A percentile compares a stretch with the other conserved stretches of the same genome.
phyloP scores from a whole-genome alignment of 2,888 invertebrate genomes.

The Lasioglossum calceatum region DNA sequence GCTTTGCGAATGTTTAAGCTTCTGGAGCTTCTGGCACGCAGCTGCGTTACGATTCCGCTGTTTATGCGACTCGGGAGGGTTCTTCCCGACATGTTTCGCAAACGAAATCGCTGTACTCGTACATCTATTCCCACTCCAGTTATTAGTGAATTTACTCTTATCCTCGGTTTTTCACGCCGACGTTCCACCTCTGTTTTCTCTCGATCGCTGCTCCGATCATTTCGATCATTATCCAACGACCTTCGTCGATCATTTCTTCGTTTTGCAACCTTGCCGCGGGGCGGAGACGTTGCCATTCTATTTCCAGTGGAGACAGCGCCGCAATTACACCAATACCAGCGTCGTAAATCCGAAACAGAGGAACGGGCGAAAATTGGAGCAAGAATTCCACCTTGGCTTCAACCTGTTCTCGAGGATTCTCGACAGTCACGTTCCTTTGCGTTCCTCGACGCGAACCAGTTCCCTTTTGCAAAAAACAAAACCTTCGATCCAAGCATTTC shows the following conservation, averaged over 20 bases:
- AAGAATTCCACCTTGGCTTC: slow-evolving; percentile 31
- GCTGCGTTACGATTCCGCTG: slow-evolving; percentile 39
- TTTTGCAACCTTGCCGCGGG: slow-evolving; percentile 42
- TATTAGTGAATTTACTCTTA: not conserved
- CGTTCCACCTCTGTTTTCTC: slow-evolving; percentile 36
- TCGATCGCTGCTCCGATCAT: not conserved
- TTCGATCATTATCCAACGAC: slow-evolving; percentile 51
- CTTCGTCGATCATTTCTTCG: slow-evolving; percentile 39
- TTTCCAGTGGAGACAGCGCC: slow-evolving; percentile 2
- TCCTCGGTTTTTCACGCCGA: not conserved
- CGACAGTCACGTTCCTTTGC: slow-evolving; percentile 1
- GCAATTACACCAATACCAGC: not conserved
- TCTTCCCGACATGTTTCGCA: slow-evolving; percentile 33
- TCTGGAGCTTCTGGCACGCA: slow-evolving; percentile 59
- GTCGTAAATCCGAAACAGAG: not conserved
- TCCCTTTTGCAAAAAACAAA: not conserved
- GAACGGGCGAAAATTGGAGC: slow-evolving; percentile 38
- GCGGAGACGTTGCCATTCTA: slow-evolving; percentile 19
- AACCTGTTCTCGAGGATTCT: slow-evolving; percentile 20
- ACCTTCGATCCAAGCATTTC: not conserved
- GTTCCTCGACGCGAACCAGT: not conserved
- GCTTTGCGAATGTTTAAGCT: slow-evolving; percentile 44
- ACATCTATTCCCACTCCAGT: not conserved
- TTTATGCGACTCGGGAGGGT: slow-evolving; percentile 45
- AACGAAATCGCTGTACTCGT: slow-evolving; percentile 3